Base-by-base conservation (phyloP, 2,113 vertebrate genomes). In the Orycteropus afer region DNA sequence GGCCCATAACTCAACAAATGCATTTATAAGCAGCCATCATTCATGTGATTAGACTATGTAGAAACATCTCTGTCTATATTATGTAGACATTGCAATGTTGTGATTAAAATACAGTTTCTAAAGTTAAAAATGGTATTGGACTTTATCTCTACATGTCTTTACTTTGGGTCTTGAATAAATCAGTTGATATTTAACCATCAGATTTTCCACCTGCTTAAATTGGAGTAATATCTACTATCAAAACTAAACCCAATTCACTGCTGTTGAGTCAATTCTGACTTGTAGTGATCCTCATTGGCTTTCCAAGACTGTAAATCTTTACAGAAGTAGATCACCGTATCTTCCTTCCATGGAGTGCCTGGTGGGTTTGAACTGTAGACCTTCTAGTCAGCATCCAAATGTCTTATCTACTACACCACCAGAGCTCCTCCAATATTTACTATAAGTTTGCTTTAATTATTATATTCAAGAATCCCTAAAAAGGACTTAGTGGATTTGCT, bases 381-480 rank as follows among this genome's bases (percentile, higher is more conserved):
- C n/a, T n/a, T n/a, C n/a, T n/a, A n/a, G n/a, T n/a, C n/a, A n/a
- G n/a, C n/a, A n/a, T n/a, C n/a, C n/a, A n/a, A n/a, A n/a, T n/a
- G n/a, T n/a, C n/a, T n/a, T n/a, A n/a, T n/a, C n/a, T n/a, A n/a
- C n/a, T n/a, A n/a, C n/a, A n/a, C n/a, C n/a, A n/a, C n/a, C n/a
- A n/a, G n/a, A n/a, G n/a, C n/a, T n/a, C n/a, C n/a, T n/a, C 18
- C 18, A 59, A 7, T 57, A 74, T 84, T 74, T 78, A 74, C 12
- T 61, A 77, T 12, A 83, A 9, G 82, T 61, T 90, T 84, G 25
- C 34, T 84, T 84, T 73, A 42, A 67, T 74, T 12, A 57, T 81
- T 89, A 34, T 61, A 47, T 53, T 0, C 2, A 57, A 53, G 1
- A 57, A 27, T 86, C 25, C 15, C 57, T 67, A 10, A 42, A 42